Evolutionary conservation across 2,113 vertebrate genomes (phyloP).

Genomic region (Paramormyrops kingsleyae): DNA sequence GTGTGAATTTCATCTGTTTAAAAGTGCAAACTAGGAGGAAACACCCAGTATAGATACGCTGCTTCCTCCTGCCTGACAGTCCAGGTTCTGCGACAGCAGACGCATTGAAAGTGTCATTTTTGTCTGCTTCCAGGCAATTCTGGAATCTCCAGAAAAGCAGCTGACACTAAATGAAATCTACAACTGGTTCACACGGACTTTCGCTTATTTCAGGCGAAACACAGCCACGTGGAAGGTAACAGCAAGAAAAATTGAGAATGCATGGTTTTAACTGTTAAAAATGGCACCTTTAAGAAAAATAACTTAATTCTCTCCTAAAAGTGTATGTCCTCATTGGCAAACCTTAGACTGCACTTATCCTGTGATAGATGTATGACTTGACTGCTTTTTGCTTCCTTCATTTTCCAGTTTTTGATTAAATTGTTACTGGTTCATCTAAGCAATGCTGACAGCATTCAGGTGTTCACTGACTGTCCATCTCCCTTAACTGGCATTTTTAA

Average conservation of each 20-base stretch:
- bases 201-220: constrained; percentile 97
- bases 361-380: neutral
- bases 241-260: neutral
- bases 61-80: neutral
- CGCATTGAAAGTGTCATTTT: neutral
- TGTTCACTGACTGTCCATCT: neutral
- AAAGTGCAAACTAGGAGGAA: neutral
- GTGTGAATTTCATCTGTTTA: neutral
- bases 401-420: neutral
- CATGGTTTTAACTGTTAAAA: neutral
- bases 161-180: constrained; percentile 99
- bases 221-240: constrained; percentile 97
- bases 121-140: constrained; percentile 74
- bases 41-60: neutral
- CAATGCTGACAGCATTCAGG: neutral
- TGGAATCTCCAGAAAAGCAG: constrained; percentile 94
- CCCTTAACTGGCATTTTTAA: neutral
- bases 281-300: neutral
- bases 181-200: constrained; percentile 99
- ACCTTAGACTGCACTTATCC: neutral
- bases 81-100: neutral
- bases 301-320: neutral
- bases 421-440: neutral
- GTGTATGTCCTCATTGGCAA: neutral
- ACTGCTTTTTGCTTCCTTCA: neutral